Percentiles rank a stretch among this genome's conserved stretches.
phyloP scores from a whole-genome alignment of 2,888 invertebrate species.

The Dryobotodes eremita region DNA sequence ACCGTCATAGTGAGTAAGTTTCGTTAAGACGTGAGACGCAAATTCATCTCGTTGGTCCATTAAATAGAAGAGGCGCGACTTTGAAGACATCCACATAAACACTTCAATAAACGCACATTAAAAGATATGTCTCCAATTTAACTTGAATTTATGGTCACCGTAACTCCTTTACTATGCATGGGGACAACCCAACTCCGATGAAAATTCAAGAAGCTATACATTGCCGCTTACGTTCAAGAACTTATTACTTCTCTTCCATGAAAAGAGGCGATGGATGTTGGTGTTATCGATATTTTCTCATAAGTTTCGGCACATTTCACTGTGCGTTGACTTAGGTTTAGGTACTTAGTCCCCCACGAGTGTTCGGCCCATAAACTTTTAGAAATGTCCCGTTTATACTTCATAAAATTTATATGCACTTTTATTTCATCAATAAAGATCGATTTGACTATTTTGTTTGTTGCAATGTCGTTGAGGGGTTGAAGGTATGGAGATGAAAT shows the following conservation, averaged over 20 bases:
- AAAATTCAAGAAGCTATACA: slow-evolving; percentile 41
- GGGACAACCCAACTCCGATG: slow-evolving; percentile 43
- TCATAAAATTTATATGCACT: slow-evolving; percentile 90
- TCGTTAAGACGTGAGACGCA: slow-evolving; percentile 68
- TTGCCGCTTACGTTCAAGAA: slow-evolving; percentile 22
- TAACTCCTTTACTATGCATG: slow-evolving; percentile 76
- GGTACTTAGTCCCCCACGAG: slow-evolving; percentile 81
- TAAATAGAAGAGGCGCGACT: slow-evolving; percentile 76
- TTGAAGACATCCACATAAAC: slow-evolving; percentile 82
- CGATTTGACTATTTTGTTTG: slow-evolving; percentile 86
- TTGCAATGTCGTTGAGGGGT: slow-evolving; percentile 69
- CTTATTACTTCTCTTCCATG: neutral
- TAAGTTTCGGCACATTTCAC: slow-evolving; percentile 44
- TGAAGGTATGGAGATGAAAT: slow-evolving; percentile 33
- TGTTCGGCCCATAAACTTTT: slow-evolving; percentile 85
- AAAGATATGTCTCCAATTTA: slow-evolving; percentile 89
- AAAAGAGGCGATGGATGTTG: slow-evolving; percentile 24
- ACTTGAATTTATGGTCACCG: slow-evolving; percentile 87
- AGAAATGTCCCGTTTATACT: slow-evolving; percentile 88
- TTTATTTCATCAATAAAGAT: slow-evolving; percentile 88
- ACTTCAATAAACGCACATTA: slow-evolving; percentile 88
- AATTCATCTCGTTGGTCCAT: slow-evolving; percentile 76
- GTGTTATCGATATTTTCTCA: slow-evolving; percentile 14
- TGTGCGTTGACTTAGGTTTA: slow-evolving; percentile 73
- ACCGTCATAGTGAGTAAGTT: slow-evolving; percentile 47